A percentile compares a stretch with the other conserved stretches of the same genome.
These are phyloP conservation scores for Rhyacichthys aspro DNA, from an alignment of 2,797 vertebrate species.

Conservation along the genomic window DNA sequence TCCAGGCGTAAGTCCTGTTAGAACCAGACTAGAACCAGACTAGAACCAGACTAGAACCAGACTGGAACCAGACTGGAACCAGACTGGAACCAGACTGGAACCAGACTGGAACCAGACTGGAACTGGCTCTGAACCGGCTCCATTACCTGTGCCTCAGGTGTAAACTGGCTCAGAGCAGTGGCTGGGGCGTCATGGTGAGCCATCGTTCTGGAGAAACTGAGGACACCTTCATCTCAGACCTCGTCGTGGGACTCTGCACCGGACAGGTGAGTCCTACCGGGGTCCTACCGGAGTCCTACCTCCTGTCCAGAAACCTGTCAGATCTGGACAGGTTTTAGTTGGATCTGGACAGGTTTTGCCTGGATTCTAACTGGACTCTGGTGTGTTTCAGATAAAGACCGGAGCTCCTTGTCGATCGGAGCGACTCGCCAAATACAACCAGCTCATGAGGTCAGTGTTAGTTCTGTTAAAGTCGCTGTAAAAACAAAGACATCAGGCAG, in stretches of 20 bases:
- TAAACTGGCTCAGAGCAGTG: slow-evolving; percentile 88
- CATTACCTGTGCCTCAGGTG: slow-evolving; percentile 70
- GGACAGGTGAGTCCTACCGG: slow-evolving; percentile 80
- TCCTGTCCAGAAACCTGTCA: too few relatives aligned
- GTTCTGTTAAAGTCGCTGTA: neutral
- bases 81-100: too few relatives aligned
- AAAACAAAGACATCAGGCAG: neutral
- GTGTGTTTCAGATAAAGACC: slow-evolving; percentile 84
- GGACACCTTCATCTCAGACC: slow-evolving; percentile 90
- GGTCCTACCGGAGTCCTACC: neutral
- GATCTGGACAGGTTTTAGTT: neutral
- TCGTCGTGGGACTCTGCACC: slow-evolving; percentile 90
- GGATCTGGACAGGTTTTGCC: too few relatives aligned
- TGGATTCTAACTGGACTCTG: neutral
- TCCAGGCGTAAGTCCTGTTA: slow-evolving; percentile 61
- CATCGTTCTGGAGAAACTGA: slow-evolving; percentile 92
- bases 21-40: slow-evolving; percentile 53
- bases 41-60: too few relatives aligned
- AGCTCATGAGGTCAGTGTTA: slow-evolving; percentile 87
- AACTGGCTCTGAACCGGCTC: neutral
- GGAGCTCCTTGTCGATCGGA: slow-evolving; percentile 91
- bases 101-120: too few relatives aligned
- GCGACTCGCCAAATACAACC: slow-evolving; percentile 90
- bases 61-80: too few relatives aligned
- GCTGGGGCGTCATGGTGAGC: slow-evolving; percentile 94